Conservation (phyloP, 2,888 invertebrate genomes). For the Therioaphis trifolii region DNA sequence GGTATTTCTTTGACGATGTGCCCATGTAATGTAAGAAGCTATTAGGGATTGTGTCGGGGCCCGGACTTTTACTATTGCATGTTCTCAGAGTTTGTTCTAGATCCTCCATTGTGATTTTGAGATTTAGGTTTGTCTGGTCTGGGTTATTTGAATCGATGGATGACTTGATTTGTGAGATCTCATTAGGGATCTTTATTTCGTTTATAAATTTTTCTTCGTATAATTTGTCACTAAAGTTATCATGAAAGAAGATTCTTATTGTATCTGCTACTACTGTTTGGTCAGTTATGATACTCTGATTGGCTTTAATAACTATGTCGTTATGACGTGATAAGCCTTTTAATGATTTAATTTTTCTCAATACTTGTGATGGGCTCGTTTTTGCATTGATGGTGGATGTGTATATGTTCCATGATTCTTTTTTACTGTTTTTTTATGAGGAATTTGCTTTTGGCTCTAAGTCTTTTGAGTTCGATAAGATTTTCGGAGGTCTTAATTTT, state of each 20-base stretch:
- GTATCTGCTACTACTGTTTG: constrained; percentile 7
- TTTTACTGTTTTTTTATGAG: constrained; percentile 4
- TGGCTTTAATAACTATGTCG: neutral
- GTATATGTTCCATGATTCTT: neutral
- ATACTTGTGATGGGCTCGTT: neutral
- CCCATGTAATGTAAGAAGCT: no score
- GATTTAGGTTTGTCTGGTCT: constrained; percentile 17
- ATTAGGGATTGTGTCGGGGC: no score
- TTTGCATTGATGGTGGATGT: neutral
- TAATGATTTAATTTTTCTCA: constrained; percentile 3
- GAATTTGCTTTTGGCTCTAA: neutral
- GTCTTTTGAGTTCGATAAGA: neutral
- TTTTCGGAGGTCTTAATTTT: neutral
- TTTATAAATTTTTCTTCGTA: neutral
- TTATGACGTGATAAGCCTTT: neutral
- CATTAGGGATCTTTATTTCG: neutral
- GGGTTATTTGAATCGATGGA: neutral
- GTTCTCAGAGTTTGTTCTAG: neutral
- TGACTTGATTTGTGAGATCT: constrained; percentile 4
- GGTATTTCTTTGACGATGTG: no score
- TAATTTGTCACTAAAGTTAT: neutral
- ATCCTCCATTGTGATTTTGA: constrained; percentile 5
- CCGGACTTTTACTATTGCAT: neutral
- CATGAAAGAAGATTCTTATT: neutral
- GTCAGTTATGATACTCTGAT: neutral